phyloP scores from a whole-genome alignment of 2,888 invertebrate species.

The Watsonalla binaria region DNA sequence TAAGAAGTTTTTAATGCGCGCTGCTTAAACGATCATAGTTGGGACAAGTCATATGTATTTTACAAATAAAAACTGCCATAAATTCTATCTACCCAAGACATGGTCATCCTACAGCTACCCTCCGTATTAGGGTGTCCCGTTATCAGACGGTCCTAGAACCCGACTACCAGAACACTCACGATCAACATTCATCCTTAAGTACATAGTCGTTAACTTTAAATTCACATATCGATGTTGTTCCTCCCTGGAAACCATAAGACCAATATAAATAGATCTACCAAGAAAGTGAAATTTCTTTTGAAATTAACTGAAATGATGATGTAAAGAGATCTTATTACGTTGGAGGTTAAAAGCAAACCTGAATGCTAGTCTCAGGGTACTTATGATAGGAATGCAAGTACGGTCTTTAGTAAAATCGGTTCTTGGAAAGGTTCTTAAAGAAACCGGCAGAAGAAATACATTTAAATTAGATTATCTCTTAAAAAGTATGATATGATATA shows the following conservation, averaged over 20 bases:
- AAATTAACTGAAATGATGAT: background rate
- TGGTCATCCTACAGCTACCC: slow-evolving; percentile 39
- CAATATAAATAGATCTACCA: slow-evolving; percentile 11
- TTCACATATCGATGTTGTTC: slow-evolving; percentile 1
- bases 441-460: too few species aligned
- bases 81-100: slow-evolving; percentile 1
- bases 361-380: slow-evolving; percentile 22
- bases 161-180: background rate
- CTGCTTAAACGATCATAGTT: too few species aligned
- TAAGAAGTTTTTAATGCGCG: too few species aligned
- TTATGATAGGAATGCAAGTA: background rate
- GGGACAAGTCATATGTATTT: too few species aligned
- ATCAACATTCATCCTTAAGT: slow-evolving; percentile 7
- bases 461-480: too few species aligned
- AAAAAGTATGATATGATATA: too few species aligned
- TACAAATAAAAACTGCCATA: too few species aligned
- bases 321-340: slow-evolving; percentile 12
- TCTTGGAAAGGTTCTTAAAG: slow-evolving; percentile 4
- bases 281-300: background rate
- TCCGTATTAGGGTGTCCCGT: slow-evolving; percentile 52
- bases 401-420: slow-evolving; percentile 15
- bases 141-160: slow-evolving; percentile 23
- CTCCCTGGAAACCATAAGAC: slow-evolving; percentile 1
- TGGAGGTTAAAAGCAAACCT: slow-evolving; percentile 19
- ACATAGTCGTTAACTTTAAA: slow-evolving; percentile 12